These are phyloP conservation scores for Bos indicus DNA, from an alignment of 2,113 vertebrate genomes.

Conservation along the genomic window DNA sequence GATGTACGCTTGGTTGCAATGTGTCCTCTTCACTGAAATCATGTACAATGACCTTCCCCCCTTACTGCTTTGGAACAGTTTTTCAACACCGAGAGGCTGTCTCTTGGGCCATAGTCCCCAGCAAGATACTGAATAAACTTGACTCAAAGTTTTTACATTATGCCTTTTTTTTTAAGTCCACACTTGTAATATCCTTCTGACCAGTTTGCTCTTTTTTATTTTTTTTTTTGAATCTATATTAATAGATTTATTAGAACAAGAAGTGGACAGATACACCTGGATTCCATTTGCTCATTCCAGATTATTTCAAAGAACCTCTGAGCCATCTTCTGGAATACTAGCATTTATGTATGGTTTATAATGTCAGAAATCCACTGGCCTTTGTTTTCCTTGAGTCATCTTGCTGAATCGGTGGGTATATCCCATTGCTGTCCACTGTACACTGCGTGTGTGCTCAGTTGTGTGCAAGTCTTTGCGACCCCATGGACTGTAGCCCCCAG, in stretches of 20 bases:
- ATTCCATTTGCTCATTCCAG: not conserved
- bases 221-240: not conserved
- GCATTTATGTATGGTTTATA: not conserved
- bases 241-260: not conserved
- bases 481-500: not conserved
- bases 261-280: not conserved
- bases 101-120: not conserved
- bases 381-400: not conserved
- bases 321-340: not conserved
- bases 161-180: not conserved
- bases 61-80: not conserved
- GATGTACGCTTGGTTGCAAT: not conserved
- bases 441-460: accelerated
- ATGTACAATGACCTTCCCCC: not conserved
- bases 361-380: not conserved
- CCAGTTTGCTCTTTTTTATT: not conserved
- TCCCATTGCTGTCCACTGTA: not conserved
- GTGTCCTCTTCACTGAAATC: not conserved
- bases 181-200: not conserved
- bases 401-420: not conserved
- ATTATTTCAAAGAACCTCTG: not conserved
- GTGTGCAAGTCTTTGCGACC: not conserved
- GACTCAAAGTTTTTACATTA: not conserved
- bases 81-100: not conserved
- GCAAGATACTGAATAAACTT: not conserved